phyloP scores from a whole-genome alignment of 1,140 invertebrate species.

The Panagrolaimus sp. region DNA sequence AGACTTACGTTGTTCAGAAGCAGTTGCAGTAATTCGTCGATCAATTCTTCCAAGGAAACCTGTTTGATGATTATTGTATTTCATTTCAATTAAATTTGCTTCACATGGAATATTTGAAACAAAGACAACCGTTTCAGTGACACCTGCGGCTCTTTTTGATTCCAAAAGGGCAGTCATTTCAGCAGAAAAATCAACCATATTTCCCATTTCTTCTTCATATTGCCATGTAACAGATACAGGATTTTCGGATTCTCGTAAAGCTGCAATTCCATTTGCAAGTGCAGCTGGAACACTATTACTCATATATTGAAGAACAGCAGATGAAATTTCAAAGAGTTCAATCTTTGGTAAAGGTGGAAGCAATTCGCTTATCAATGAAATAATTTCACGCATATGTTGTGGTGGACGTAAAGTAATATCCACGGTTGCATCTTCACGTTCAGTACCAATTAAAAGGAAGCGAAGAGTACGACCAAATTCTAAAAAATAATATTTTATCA shows the following conservation, averaged over 20 bases:
- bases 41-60: conserved; percentile 14
- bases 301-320: conserved; percentile 7
- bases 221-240: background rate
- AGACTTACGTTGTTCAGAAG: background rate
- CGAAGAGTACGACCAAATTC: conserved; percentile 47
- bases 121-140: conserved; percentile 22
- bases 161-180: conserved; percentile 26
- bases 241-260: background rate
- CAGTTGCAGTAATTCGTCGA: conserved; percentile 17
- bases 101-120: conserved; percentile 32
- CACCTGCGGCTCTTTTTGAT: conserved; percentile 13
- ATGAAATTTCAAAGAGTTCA: conserved; percentile 5
- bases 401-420: conserved; percentile 43
- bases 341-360: background rate
- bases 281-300: conserved; percentile 5
- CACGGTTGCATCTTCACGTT: conserved; percentile 26
- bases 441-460: conserved; percentile 47
- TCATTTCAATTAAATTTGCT: conserved; percentile 27
- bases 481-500: conserved; percentile 10
- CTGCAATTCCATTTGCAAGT: background rate
- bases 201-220: background rate
- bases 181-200: conserved; percentile 6
- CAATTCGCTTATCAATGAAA: conserved; percentile 44
- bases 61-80: conserved; percentile 20
- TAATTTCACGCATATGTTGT: conserved; percentile 53